Evolutionary conservation across 2,797 vertebrate genomes (phyloP).

Genomic region (Sebastes goodei): DNA sequence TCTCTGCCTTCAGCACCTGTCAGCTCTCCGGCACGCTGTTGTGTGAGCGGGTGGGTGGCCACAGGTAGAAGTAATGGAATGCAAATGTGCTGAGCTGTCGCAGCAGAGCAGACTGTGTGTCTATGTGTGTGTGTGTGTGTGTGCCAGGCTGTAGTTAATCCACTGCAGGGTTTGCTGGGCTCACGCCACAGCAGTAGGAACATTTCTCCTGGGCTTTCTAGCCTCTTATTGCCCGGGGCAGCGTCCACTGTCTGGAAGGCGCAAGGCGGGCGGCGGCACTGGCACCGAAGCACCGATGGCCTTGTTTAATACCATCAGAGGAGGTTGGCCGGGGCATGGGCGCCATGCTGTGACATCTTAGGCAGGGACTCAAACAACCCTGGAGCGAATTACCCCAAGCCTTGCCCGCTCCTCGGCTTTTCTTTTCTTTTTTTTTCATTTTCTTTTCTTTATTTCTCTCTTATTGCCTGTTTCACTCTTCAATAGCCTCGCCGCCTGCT

Average conservation of each 20-base stretch:
- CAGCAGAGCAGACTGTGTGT: conserved; percentile 30
- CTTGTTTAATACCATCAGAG: conserved; percentile 72
- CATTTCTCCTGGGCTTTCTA: conserved; percentile 43
- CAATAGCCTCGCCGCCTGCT: conserved; percentile 46
- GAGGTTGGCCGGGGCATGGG: conserved; percentile 40
- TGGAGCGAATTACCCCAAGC: conserved; percentile 43
- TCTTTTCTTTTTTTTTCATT: background rate
- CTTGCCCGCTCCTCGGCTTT: conserved; percentile 15
- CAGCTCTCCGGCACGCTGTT: conserved; percentile 20
- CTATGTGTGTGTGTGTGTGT: background rate
- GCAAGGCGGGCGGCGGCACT: conserved; percentile 11
- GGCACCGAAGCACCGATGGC: conserved; percentile 43
- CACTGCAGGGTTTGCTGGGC: conserved; percentile 49
- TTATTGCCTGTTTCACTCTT: conserved; percentile 54
- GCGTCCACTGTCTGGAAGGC: conserved; percentile 45
- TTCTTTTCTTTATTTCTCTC: conserved; percentile 46
- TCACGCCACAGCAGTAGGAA: conserved; percentile 38
- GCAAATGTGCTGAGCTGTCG: conserved; percentile 59
- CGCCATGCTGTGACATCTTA: conserved; percentile 58
- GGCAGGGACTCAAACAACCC: conserved; percentile 59
- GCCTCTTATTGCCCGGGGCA: conserved; percentile 36
- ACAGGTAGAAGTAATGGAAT: conserved; percentile 63
- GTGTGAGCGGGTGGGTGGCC: conserved; percentile 20
- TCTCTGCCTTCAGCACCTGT: conserved; percentile 48
- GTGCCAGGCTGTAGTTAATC: conserved; percentile 53